Evolutionary conservation across 2,888 invertebrate genomes (phyloP).

Genomic region (Xanthorhoe designata): DNA sequence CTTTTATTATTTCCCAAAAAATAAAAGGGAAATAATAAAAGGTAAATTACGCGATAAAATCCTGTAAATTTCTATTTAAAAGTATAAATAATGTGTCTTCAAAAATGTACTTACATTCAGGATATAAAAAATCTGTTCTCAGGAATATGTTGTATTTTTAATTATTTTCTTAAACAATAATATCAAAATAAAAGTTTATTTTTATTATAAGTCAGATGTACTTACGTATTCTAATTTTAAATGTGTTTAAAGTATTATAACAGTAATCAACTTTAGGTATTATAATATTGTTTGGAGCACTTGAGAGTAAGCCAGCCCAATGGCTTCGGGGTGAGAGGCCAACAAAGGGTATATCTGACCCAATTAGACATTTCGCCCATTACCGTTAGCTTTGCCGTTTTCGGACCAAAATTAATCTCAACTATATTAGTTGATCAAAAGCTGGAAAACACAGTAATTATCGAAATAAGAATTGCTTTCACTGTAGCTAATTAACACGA

Average conservation of each 20-base stretch:
- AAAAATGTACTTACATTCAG: no score
- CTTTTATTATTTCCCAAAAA: no score
- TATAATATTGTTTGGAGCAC: slow-evolving; percentile 3
- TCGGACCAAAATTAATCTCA: slow-evolving; percentile 34
- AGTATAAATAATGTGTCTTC: no score
- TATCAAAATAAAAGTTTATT: no score
- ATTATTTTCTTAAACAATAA: no score
- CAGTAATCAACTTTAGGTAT: background rate
- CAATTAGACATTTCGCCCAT: slow-evolving; percentile 51
- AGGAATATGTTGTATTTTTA: no score
- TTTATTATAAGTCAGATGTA: background rate
- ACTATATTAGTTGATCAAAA: slow-evolving; percentile 17
- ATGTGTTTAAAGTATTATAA: no score
- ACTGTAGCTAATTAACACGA: background rate
- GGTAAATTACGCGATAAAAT: no score
- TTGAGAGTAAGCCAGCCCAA: slow-evolving; percentile 17
- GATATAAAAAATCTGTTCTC: no score
- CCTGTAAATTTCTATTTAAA: no score
- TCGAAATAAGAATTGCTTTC: background rate
- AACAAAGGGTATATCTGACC: slow-evolving; percentile 53
- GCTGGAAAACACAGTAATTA: background rate
- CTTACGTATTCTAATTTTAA: no score
- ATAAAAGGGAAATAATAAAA: no score
- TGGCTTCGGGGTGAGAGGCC: slow-evolving; percentile 43
- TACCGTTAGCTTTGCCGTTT: slow-evolving; percentile 21